These are phyloP conservation scores for Enteromius unitaeniatus DNA, from an alignment of 2,797 vertebrate species.

Conservation along the genomic window DNA sequence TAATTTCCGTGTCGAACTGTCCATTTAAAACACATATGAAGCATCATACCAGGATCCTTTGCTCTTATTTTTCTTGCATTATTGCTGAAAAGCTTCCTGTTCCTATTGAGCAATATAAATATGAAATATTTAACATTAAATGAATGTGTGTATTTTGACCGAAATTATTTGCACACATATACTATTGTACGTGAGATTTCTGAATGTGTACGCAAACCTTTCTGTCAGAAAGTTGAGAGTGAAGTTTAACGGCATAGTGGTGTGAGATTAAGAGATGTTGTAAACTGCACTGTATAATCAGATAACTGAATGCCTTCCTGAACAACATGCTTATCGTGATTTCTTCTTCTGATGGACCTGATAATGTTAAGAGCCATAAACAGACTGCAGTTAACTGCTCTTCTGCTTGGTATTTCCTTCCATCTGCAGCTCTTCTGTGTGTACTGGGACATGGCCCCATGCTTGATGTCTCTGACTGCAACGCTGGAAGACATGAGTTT, in stretches of 20 bases:
- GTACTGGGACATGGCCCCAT: constrained; percentile 77
- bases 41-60: neutral
- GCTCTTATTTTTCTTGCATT: neutral
- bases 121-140: neutral
- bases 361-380: neutral
- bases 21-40: neutral
- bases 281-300: neutral
- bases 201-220: neutral
- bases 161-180: too few relatives aligned
- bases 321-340: neutral
- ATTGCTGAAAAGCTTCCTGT: neutral
- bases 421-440: constrained; percentile 75
- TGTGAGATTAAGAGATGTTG: neutral
- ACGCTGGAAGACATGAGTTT: constrained; percentile 70
- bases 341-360: neutral
- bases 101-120: neutral
- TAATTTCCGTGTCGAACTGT: neutral
- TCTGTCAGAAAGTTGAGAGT: neutral
- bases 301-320: neutral
- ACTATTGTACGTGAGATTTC: neutral
- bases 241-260: neutral
- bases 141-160: neutral
- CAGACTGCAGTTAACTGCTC: neutral
- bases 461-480: constrained; percentile 74
- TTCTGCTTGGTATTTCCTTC: constrained; percentile 15